Evolutionary conservation across 2,113 vertebrate genomes (phyloP), one percentile per base, ranked within the genome.

Genomic region (Xiphias gladius): DNA sequence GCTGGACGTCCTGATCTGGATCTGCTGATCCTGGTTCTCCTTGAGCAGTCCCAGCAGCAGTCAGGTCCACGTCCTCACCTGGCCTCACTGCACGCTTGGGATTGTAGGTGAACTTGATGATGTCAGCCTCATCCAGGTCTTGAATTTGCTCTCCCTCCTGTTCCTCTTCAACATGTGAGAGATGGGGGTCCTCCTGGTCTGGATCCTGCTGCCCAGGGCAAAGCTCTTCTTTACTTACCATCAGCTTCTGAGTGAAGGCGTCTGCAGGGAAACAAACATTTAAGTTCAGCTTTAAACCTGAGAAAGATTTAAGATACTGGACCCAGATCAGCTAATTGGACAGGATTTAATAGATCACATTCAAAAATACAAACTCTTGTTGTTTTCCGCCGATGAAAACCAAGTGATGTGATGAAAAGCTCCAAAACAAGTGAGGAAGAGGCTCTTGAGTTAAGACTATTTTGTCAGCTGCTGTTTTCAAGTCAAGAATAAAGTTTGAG

Each of bases 21-120:
- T 4, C 52, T 6, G 19, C 43, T 12, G 43, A 9, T 46, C 26
- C 55, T 6, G 24, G 69, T 28, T 61, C 24, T 22, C 11, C 24
- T 26, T 19, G n/a, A 26, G 43, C 48, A 19, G 48, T 4, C 65
- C 43, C 0, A 2, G 8, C 20, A 14, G 13, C 52, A 19, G 17
- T 10, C 5, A 1, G 20, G 2, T 62, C 55, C n/a, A 35, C 11
- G 2, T 20, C 12, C 7, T 68, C 9, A 5, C 22, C 13, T 22
- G 48, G 48, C 17, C 24, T 69, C 9, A 2, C 37, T 4, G 46
- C 46, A 5, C 2, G 3, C 22, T n/a, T 57, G 28, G 64, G 26
- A 8, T 35, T 69, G 54, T 80, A 81, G 22, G 83, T 85, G 62
- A 77, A 85, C 67, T 72, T 22, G 12, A 85, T 77, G 41, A 81